These are phyloP conservation scores for Sarcophilus harrisii DNA, from an alignment of 2,797 vertebrate species.

Conservation along the genomic window DNA sequence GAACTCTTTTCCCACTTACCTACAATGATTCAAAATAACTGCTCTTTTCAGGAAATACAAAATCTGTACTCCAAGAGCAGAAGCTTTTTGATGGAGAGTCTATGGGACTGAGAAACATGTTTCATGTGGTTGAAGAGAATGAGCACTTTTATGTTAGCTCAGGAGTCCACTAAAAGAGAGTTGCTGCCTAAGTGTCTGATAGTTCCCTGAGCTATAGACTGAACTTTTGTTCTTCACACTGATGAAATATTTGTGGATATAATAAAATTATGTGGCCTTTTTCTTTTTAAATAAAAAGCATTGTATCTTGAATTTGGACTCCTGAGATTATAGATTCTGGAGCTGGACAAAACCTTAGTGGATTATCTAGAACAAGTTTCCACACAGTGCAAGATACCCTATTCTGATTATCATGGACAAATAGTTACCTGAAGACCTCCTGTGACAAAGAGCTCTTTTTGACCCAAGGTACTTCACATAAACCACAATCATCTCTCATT, in stretches of 20 bases:
- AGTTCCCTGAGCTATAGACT: not conserved
- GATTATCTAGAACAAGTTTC: not conserved
- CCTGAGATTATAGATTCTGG: not conserved
- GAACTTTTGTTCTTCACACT: not conserved
- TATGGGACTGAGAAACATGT: not conserved
- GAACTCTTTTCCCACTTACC: slow-evolving; percentile 47
- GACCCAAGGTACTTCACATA: not conserved
- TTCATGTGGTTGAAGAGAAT: not conserved
- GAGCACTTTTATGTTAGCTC: not conserved
- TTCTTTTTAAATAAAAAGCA: slow-evolving; percentile 10
- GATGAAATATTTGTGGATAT: not conserved
- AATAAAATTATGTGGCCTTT: not conserved
- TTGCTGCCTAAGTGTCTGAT: not conserved
- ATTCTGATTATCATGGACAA: not conserved
- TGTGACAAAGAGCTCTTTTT: not conserved
- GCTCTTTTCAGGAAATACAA: not conserved
- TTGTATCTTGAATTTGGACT: not conserved
- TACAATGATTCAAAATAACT: slow-evolving; percentile 21
- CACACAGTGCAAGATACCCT: not conserved
- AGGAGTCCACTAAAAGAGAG: not conserved
- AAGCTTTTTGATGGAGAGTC: not conserved
- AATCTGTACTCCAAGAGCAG: slow-evolving; percentile 52
- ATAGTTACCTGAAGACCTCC: not conserved
- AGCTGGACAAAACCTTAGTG: not conserved
- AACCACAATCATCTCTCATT: not conserved